These are phyloP conservation scores for Hydropsyche tenuis DNA, from an alignment of 1,140 invertebrate genomes.

Conservation along the genomic window DNA sequence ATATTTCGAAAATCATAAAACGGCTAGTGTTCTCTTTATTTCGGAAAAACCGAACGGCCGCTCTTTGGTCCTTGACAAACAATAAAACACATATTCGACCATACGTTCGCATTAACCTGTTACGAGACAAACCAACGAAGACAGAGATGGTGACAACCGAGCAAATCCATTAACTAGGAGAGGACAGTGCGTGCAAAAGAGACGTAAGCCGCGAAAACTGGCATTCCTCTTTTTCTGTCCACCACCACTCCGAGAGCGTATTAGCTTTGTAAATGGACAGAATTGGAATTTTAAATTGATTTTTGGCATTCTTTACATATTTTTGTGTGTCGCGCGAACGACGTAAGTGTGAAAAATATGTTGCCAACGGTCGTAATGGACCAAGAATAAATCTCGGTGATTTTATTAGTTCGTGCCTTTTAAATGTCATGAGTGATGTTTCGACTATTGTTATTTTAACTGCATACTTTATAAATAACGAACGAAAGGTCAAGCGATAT, in stretches of 20 bases:
- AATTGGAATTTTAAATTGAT: slow-evolving; percentile 35
- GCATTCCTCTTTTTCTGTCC: not conserved
- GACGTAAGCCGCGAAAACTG: not conserved
- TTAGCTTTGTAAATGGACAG: slow-evolving; percentile 28
- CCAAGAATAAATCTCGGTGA: not conserved
- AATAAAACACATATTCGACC: not conserved
- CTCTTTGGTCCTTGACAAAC: slow-evolving; percentile 18
- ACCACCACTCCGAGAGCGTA: not conserved
- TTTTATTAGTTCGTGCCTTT: not conserved
- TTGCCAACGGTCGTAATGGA: not conserved
- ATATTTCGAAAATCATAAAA: slow-evolving; percentile 9
- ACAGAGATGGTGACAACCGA: not conserved
- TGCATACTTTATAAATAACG: not conserved
- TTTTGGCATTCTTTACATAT: slow-evolving; percentile 24
- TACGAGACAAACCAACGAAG: not conserved
- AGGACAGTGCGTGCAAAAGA: not conserved
- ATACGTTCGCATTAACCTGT: slow-evolving; percentile 12
- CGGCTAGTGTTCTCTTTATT: slow-evolving; percentile 21
- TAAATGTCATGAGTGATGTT: slow-evolving; percentile 4
- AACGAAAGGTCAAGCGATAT: slow-evolving; percentile 5
- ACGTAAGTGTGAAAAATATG: slow-evolving; percentile 15
- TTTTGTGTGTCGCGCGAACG: not conserved
- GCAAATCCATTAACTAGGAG: slow-evolving; percentile 16
- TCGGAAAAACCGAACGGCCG: slow-evolving; percentile 10
- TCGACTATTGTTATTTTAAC: not conserved